A percentile compares a stretch with the other conserved stretches of the same genome.
phyloP scores from a whole-genome alignment of 2,797 vertebrate genomes.

The Sebastes paucispinis region DNA sequence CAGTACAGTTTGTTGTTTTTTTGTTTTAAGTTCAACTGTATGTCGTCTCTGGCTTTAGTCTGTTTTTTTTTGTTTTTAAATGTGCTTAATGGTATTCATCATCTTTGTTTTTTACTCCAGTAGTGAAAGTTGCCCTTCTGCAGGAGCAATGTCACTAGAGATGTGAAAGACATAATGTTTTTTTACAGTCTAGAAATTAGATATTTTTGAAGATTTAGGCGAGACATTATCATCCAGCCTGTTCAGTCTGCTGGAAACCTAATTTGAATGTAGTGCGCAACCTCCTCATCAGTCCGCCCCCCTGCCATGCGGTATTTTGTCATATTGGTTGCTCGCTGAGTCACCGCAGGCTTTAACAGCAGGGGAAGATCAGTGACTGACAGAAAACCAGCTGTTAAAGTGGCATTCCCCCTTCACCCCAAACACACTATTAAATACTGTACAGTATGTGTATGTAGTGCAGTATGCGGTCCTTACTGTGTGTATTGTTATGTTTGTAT shows the following conservation, averaged over 20 bases:
- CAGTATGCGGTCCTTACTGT: background rate
- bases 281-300: background rate
- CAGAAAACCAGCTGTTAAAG: slow-evolving; percentile 29
- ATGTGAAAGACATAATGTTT: background rate
- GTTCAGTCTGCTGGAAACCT: slow-evolving; percentile 22
- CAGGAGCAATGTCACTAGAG: background rate
- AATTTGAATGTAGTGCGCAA: slow-evolving; percentile 12
- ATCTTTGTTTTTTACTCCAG: background rate
- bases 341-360: slow-evolving; percentile 30
- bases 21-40: background rate
- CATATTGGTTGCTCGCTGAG: slow-evolving; percentile 41
- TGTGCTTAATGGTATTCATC: background rate
- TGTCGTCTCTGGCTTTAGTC: background rate
- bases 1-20: background rate
- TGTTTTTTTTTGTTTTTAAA: background rate
- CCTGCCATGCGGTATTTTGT: slow-evolving; percentile 31
- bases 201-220: slow-evolving; percentile 1
- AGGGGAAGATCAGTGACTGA: slow-evolving; percentile 21
- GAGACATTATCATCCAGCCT: slow-evolving; percentile 3
- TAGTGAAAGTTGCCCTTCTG: background rate
- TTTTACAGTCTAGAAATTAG: background rate
- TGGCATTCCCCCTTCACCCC: slow-evolving; percentile 7
- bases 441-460: background rate
- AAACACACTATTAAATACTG: background rate
- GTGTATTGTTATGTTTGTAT: background rate